phyloP scores from a whole-genome alignment of 1,140 invertebrate genomes.

The Procambarus virginalis region DNA sequence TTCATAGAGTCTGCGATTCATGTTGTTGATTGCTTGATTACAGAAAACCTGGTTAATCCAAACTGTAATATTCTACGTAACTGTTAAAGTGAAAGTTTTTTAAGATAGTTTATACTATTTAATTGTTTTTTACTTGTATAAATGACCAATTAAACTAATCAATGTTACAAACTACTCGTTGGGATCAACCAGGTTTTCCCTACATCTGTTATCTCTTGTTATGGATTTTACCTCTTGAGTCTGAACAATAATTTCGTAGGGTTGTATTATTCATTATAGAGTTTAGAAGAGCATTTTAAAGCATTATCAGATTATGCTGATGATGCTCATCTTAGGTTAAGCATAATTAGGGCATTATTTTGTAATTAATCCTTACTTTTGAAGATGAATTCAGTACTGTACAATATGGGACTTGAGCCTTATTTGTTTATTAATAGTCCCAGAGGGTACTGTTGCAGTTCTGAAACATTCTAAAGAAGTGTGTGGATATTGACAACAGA shows the following conservation, averaged over 20 bases:
- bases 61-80: conserved; percentile 16
- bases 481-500: conserved; percentile 31
- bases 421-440: conserved; percentile 65
- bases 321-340: conserved; percentile 54
- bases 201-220: conserved; percentile 60
- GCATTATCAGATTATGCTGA: conserved; percentile 46
- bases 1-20: conserved; percentile 51
- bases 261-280: conserved; percentile 64
- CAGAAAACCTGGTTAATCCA: conserved; percentile 60
- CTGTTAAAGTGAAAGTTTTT: conserved; percentile 34
- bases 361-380: conserved; percentile 44
- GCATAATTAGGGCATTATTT: conserved; percentile 65
- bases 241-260: conserved; percentile 61
- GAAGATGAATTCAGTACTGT: conserved; percentile 46
- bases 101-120: conserved; percentile 16
- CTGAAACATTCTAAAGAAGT: conserved; percentile 31
- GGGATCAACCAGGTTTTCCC: conserved; percentile 54
- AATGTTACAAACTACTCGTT: conserved; percentile 10
- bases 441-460: conserved; percentile 50
- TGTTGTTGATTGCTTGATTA: conserved; percentile 65
- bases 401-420: conserved; percentile 62
- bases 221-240: conserved; percentile 58
- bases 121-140: conserved; percentile 18
- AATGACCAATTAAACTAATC: conserved; percentile 5
- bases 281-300: conserved; percentile 48